Evolutionary conservation across 2,113 vertebrate genomes (phyloP).

Genomic region (Sander vitreus): DNA sequence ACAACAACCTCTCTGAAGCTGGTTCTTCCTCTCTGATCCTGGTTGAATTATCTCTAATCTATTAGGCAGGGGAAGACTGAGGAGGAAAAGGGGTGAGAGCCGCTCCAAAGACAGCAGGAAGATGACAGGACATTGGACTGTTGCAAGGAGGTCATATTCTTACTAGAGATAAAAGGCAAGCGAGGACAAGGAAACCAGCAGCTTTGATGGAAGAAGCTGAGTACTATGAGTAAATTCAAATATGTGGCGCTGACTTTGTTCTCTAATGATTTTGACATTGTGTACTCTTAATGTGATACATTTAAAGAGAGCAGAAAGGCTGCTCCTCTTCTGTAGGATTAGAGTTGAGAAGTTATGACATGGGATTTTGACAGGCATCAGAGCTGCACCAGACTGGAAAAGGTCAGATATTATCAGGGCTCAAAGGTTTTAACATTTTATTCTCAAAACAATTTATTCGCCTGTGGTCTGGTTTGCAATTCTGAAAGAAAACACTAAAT

Average conservation of each 20-base stretch:
- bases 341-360: slow-evolving; percentile 2
- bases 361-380: slow-evolving; percentile 7
- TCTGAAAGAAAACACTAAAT: background rate
- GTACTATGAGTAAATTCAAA: background rate
- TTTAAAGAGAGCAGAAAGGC: background rate
- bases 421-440: background rate
- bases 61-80: background rate
- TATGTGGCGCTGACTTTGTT: slow-evolving; percentile 5
- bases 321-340: too few relatives aligned
- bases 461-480: background rate
- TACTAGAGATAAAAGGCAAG: background rate
- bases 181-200: background rate
- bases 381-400: background rate
- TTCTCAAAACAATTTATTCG: background rate
- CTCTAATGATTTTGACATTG: slow-evolving; percentile 19
- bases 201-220: background rate
- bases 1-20: slow-evolving; percentile 6
- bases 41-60: slow-evolving; percentile 19
- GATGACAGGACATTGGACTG: background rate
- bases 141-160: background rate
- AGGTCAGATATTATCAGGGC: slow-evolving; percentile 10
- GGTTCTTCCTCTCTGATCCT: background rate
- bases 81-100: background rate
- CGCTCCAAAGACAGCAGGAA: background rate
- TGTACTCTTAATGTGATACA: background rate